Evolutionary conservation across 2,797 vertebrate genomes (phyloP).

Genomic region (Loriculus beryllinus): DNA sequence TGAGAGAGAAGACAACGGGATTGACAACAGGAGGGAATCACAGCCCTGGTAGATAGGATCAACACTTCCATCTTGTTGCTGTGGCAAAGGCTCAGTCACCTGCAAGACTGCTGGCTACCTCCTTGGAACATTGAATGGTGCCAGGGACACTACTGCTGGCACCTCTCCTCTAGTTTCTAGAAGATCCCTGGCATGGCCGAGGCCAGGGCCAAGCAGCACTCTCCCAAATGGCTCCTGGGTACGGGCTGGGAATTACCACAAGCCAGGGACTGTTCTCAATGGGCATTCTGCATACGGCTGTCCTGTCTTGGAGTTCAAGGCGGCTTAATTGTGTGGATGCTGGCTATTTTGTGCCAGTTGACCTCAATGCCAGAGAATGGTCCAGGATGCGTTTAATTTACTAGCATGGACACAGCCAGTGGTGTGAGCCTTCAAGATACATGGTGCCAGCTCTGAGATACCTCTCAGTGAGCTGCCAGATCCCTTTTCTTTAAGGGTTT

Average conservation of each 20-base stretch:
- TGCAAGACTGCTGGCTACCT: background rate
- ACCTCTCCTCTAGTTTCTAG: background rate
- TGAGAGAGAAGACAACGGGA: background rate
- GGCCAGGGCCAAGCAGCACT: background rate
- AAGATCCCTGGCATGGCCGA: background rate
- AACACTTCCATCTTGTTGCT: background rate
- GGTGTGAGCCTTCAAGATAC: background rate
- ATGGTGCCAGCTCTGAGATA: background rate
- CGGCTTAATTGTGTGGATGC: background rate
- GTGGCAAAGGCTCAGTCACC: background rate
- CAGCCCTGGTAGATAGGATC: background rate
- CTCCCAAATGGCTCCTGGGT: background rate
- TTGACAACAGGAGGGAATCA: background rate
- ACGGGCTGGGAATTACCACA: background rate
- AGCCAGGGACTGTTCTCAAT: background rate
- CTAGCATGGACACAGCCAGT: background rate
- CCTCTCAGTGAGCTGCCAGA: background rate
- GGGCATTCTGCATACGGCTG: background rate
- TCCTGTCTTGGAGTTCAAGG: background rate
- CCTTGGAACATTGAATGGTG: background rate
- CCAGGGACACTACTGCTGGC: background rate
- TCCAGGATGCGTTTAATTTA: background rate
- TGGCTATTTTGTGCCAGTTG: background rate
- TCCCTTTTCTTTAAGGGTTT: conserved; percentile 20
- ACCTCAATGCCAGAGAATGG: background rate